phyloP scores from a whole-genome alignment of 2,113 vertebrate genomes.

The Equus przewalskii region DNA sequence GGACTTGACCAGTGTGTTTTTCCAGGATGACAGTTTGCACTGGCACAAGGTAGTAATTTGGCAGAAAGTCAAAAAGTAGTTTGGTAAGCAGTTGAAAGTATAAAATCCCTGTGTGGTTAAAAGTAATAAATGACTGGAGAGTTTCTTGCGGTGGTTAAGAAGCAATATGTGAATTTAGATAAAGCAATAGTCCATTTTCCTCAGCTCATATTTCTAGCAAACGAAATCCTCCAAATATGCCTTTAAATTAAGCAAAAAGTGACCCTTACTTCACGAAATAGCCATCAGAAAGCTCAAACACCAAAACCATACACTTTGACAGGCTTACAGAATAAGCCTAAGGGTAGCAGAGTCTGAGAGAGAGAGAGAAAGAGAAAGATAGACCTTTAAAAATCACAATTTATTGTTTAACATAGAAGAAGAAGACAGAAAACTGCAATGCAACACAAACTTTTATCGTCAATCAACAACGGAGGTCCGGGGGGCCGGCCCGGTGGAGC shows the following conservation, averaged over 20 bases:
- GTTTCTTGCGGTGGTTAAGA: conserved; percentile 14
- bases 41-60: background rate
- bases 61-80: conserved; percentile 25
- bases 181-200: background rate
- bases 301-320: background rate
- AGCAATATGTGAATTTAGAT: conserved; percentile 31
- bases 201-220: background rate
- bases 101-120: background rate
- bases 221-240: background rate
- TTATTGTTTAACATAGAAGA: background rate
- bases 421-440: background rate
- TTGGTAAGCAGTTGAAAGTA: background rate
- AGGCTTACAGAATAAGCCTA: background rate
- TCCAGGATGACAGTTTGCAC: background rate
- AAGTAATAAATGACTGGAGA: conserved; percentile 25
- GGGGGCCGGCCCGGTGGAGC: no score
- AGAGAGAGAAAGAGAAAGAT: background rate
- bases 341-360: background rate
- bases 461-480: background rate
- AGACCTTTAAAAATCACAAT: background rate
- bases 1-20: background rate
- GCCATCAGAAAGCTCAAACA: background rate
- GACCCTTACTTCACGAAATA: background rate
- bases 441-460: background rate
- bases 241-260: conserved; percentile 22